A percentile compares a stretch with the other conserved stretches of the same genome.
phyloP scores from a whole-genome alignment of 1,140 invertebrate species.

The Bicyclus anynana region DNA sequence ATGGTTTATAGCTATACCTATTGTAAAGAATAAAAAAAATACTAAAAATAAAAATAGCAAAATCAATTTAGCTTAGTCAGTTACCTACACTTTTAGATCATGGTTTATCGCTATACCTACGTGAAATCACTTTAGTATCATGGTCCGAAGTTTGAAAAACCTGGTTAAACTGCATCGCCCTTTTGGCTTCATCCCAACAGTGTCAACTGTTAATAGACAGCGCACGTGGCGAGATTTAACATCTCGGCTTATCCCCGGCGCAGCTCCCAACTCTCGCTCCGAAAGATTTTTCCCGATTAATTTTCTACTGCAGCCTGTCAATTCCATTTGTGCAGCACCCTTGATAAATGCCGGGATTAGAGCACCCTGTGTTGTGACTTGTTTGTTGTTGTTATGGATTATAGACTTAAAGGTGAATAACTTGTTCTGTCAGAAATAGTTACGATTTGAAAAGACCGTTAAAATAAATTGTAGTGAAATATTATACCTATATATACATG shows the following conservation, averaged over 20 bases:
- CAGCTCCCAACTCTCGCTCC: constrained; percentile 30
- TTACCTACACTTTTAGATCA: too few species aligned
- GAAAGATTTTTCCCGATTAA: constrained; percentile 69
- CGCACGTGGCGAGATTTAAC: constrained; percentile 63
- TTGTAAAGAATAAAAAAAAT: too few species aligned
- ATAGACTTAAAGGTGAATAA: constrained; percentile 1
- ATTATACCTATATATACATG: too few species aligned
- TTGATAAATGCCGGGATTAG: constrained; percentile 69
- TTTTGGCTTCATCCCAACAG: constrained; percentile 59
- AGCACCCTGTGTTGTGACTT: constrained; percentile 5
- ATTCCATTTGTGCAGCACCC: constrained; percentile 66
- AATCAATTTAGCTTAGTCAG: too few species aligned
- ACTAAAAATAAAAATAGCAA: too few species aligned
- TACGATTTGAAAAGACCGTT: neutral
- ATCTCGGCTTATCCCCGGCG: constrained; percentile 37
- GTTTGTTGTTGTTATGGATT: constrained; percentile 20
- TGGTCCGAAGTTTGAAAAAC: neutral
- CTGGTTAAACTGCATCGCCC: constrained; percentile 43
- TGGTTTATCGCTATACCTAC: too few species aligned
- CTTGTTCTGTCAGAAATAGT: neutral
- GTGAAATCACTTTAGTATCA: neutral
- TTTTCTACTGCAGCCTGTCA: constrained; percentile 62
- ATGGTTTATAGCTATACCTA: too few species aligned
- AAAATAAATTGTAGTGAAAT: too few species aligned
- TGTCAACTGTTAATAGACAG: constrained; percentile 69